Evolutionary conservation across 2,888 invertebrate species (phyloP), one percentile per base, ranked within the genome.

Genomic region (Drosophila algonquin): DNA sequence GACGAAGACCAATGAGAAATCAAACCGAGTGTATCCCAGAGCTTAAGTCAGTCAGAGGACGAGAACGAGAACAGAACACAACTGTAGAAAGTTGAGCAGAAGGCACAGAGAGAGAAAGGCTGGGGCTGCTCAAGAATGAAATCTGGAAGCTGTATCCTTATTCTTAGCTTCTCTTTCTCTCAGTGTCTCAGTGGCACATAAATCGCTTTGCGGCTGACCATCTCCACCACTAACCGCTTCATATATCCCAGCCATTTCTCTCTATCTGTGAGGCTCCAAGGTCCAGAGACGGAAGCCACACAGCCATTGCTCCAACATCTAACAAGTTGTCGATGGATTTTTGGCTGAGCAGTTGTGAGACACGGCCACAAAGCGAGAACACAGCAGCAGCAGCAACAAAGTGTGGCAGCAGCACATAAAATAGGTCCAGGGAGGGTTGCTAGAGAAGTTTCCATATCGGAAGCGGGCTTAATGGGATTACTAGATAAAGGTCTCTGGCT

Each of bases 311-410:
- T 58, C 65, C 35, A 58, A 65, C 75, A 65, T 58, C 80, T 76
- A 79, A 75, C 76, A 73, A 85, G 79, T 78, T 80, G 73, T 80
- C 81, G 58, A 71, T 81, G 63, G 56, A 58, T 52, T 72, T 73
- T 69, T 68, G 64, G 57, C 53, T 40, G 40, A 40, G 40, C 40
- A 40, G n/a, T 65, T 16, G 63, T 51, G 48, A 71, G 63, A 62
- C 48, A 59, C 63, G 47, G 40, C 27, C 50, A 47, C 63, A 61
- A 64, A 54, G 56, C 51, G 62, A 56, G 44, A 63, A 32, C 52
- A 58, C 70, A 46, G 58, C 48, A 50, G 56, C 51, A 70, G 58
- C 70, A 46, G 61, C 48, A 71, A 63, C 55, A 50, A 63, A 63
- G 48, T 63, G 58, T 44, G 10, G 55, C 48, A 58, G 35, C 14